Percentiles rank a stretch among this genome's conserved stretches.
Conservation (phyloP, 2,797 vertebrate species). For the Melanotaenia maccullochi region DNA sequence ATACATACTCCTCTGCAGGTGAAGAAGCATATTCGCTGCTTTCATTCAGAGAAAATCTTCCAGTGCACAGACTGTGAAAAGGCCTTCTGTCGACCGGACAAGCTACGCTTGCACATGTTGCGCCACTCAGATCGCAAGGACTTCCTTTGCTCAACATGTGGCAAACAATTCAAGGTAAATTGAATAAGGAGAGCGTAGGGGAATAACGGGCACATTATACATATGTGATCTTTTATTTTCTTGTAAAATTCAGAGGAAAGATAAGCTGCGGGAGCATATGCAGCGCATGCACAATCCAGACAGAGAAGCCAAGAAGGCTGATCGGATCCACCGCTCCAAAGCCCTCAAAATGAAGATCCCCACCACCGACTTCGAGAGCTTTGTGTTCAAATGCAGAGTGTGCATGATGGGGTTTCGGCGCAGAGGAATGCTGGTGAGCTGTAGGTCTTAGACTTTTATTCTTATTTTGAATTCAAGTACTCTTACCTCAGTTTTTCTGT, state of each 20-base stretch:
- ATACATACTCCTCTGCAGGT: slow-evolving; percentile 80
- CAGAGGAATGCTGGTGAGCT: slow-evolving; percentile 95
- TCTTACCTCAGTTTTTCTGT: neutral
- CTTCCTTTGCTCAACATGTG: slow-evolving; percentile 97
- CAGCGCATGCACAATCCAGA: slow-evolving; percentile 99
- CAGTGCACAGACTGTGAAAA: slow-evolving; percentile 97
- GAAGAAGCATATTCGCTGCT: slow-evolving; percentile 97
- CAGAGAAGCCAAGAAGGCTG: slow-evolving; percentile 95
- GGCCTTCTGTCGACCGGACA: slow-evolving; percentile 97
- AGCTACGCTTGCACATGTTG: slow-evolving; percentile 96
- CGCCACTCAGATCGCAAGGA: slow-evolving; percentile 97
- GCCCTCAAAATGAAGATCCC: slow-evolving; percentile 93
- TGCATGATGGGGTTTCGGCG: slow-evolving; percentile 99
- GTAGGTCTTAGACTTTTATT: neutral
- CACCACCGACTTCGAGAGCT: slow-evolving; percentile 95
- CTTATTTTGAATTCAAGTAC: neutral
- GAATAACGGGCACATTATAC: neutral
- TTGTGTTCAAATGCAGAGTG: slow-evolving; percentile 96
- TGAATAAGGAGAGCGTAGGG: fast-evolving
- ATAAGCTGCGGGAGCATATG: slow-evolving; percentile 98
- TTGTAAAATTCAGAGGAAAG: slow-evolving; percentile 87
- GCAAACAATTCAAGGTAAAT: slow-evolving; percentile 97
- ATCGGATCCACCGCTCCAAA: slow-evolving; percentile 93
- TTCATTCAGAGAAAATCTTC: slow-evolving; percentile 97
- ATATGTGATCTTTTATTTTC: neutral